phyloP scores from a whole-genome alignment of 1,140 invertebrate genomes.

The Arion vulgaris region DNA sequence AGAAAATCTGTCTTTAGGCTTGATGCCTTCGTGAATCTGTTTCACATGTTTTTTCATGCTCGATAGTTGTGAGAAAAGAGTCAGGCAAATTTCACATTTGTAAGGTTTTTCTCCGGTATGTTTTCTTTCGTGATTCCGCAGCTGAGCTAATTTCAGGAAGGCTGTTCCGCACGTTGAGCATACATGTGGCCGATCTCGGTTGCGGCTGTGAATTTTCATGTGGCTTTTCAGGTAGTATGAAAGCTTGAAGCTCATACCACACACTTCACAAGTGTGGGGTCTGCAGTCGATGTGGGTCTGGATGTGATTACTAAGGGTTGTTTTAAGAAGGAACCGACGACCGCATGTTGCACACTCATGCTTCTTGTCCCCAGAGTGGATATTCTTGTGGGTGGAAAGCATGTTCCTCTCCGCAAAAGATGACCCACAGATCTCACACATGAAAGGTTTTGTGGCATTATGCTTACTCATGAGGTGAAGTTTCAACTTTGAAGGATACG shows the following conservation, averaged over 20 bases:
- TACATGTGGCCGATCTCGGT: slow-evolving; percentile 1
- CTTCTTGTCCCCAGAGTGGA: slow-evolving; percentile 72
- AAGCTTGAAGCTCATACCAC: slow-evolving; percentile 81
- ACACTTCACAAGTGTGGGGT: slow-evolving; percentile 89
- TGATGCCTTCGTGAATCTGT: slow-evolving; percentile 13
- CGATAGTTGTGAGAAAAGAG: slow-evolving; percentile 21
- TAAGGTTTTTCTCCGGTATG: slow-evolving; percentile 49
- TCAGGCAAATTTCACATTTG: slow-evolving; percentile 46
- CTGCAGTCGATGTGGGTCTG: slow-evolving; percentile 82
- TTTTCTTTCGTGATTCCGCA: slow-evolving; percentile 35
- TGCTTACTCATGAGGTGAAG: slow-evolving; percentile 29
- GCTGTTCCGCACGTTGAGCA: slow-evolving; percentile 76
- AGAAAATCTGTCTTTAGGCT: slow-evolving; percentile 22
- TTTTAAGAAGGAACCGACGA: slow-evolving; percentile 86
- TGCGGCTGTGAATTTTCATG: slow-evolving; percentile 25
- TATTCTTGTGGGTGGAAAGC: slow-evolving; percentile 84
- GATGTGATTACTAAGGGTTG: slow-evolving; percentile 38
- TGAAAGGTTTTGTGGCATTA: slow-evolving; percentile 28
- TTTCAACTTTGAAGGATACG: slow-evolving; percentile 20
- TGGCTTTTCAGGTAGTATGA: slow-evolving; percentile 37
- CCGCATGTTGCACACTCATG: slow-evolving; percentile 58
- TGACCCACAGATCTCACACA: slow-evolving; percentile 35
- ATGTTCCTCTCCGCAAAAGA: slow-evolving; percentile 73
- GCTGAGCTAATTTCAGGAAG: slow-evolving; percentile 91
- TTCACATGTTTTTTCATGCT: slow-evolving; percentile 16